Evolutionary conservation across 1,140 invertebrate genomes (phyloP), one percentile per base, ranked within the genome.

Genomic region (Neodiprion virginianus): DNA sequence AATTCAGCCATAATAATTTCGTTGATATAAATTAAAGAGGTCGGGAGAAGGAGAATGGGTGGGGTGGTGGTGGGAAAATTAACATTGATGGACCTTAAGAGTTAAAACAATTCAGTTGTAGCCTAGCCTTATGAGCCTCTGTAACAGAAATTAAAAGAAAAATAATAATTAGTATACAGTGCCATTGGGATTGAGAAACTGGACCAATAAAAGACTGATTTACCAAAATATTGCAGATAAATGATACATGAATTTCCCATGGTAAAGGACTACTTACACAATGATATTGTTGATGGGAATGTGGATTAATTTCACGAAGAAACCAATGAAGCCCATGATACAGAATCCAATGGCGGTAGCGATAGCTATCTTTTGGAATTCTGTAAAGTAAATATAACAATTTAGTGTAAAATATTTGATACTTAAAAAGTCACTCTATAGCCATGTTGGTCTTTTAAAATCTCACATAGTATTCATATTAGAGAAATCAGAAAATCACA

Each of bases 251-350:
- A 40, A 40, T 40, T 40, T 40, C 28, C 28, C 28, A 5, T 40
- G 5, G 1, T 40, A 40, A 40, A 40, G 28, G 28, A 73, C 69
- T 82, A 91, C 91, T 91, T 90, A 92, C 92, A 99, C 98, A 92
- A 99, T 99, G 87, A 99, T 99, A 89, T 99, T 99, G 90, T 99
- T 99, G 90, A 99, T 99, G 77, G 99, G 99, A 89, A 99, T 99
- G 89, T 99, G 98, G 87, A 99, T 99, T 72, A 99, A 91, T 90
- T 99, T 99, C 8, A 99, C 98, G 83, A 99, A 99, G 91, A 99
- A 99, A 81, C 98, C 98, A 88, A 99, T 99, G 89, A 99, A 99
- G 69, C 99, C 99, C 99, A 99, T 99, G 86, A 99, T 99, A 83
- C 96, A 98, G 90, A 99, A 99, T 70, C 98, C 99, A 85, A 99